A percentile compares a stretch with the other conserved stretches of the same genome.
phyloP scores from a whole-genome alignment of 2,113 vertebrate species.

The Semicossyphus pulcher region DNA sequence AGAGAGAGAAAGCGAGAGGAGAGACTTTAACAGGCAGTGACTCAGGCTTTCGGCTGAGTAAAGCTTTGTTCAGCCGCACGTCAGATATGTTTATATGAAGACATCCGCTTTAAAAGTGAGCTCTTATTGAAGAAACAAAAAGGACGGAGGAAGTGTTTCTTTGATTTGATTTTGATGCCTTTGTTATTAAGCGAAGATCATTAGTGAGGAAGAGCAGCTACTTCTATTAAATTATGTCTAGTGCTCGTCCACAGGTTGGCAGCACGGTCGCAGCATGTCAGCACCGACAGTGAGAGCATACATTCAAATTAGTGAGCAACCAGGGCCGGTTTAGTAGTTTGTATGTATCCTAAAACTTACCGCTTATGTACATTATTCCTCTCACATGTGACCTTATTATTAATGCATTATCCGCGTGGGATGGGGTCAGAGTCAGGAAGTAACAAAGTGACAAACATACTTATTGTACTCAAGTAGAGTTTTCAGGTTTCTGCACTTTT shows the following conservation, averaged over 20 bases:
- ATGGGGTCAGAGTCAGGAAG: too few relatives aligned
- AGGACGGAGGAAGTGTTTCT: conserved; percentile 15
- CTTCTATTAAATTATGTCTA: not conserved
- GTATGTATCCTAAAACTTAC: not conserved
- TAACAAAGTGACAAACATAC: too few relatives aligned
- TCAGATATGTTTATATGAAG: conserved; percentile 11
- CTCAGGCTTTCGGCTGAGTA: conserved; percentile 62
- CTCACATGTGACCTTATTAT: not conserved
- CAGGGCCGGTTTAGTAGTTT: not conserved
- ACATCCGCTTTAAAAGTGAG: not conserved
- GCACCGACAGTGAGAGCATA: not conserved
- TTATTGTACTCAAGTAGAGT: too few relatives aligned
- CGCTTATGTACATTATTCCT: not conserved
- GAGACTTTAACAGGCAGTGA: conserved; percentile 66
- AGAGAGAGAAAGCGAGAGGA: conserved; percentile 7
- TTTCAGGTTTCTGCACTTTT: too few relatives aligned
- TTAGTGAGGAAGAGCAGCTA: not conserved
- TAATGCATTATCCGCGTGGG: not conserved
- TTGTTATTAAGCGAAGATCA: not conserved
- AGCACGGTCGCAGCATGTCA: conserved; percentile 15
- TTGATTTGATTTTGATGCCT: conserved; percentile 7
- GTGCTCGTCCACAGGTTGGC: not conserved
- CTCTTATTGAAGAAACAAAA: not conserved
- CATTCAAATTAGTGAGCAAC: conserved; percentile 13
- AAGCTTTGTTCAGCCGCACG: conserved; percentile 51